Evolutionary conservation across 2,888 invertebrate species (phyloP).

Genomic region (Stenchaetothrips biformis): DNA sequence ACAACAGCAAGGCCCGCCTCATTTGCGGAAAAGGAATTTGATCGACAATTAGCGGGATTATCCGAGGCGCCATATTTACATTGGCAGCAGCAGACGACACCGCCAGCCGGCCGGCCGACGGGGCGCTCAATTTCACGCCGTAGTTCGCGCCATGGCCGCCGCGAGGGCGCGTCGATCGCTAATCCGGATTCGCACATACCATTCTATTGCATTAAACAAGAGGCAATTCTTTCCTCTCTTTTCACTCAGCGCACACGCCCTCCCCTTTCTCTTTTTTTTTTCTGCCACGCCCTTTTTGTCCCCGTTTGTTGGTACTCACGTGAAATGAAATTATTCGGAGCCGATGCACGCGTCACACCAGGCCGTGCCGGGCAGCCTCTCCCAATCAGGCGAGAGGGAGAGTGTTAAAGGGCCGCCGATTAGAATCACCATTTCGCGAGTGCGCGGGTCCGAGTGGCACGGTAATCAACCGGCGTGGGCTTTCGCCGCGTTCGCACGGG

Average conservation of each 20-base stretch:
- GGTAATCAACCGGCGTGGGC: background rate
- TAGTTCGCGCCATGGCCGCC: background rate
- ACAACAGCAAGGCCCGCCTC: background rate
- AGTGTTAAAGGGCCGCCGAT: constrained; percentile 15
- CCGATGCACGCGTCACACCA: background rate
- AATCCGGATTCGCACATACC: constrained; percentile 18
- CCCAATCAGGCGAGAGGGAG: background rate
- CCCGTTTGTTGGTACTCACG: constrained; percentile 22
- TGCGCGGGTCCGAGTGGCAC: background rate
- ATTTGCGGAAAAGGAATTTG: background rate
- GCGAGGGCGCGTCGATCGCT: background rate
- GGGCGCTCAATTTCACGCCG: background rate
- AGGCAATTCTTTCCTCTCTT: background rate
- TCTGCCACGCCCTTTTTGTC: background rate
- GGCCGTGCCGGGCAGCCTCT: background rate
- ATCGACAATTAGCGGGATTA: background rate
- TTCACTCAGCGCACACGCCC: background rate
- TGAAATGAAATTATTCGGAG: constrained; percentile 14
- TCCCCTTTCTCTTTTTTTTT: background rate
- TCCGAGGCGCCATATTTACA: background rate
- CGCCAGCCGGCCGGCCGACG: background rate
- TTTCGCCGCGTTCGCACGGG: background rate
- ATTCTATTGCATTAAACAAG: constrained; percentile 19
- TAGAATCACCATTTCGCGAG: constrained; percentile 12
- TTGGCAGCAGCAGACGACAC: background rate